Base-by-base conservation (phyloP, 2,888 invertebrate genomes). In the Fabriciana adippe region DNA sequence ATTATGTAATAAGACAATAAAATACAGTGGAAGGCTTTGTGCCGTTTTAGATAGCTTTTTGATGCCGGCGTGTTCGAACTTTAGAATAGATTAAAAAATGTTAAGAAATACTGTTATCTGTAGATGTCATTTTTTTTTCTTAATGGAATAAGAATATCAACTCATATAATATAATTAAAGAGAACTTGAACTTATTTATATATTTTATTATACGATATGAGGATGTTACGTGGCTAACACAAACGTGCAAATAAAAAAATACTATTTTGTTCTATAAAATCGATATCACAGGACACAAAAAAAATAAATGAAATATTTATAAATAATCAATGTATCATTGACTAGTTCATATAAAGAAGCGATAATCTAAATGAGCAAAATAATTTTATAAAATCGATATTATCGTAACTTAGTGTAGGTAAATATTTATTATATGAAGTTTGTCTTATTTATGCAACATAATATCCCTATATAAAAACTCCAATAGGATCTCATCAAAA, bases 221-320 rank as follows among this genome's bases (percentile, higher is more conserved):
- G 85, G 86, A 84, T 86, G 88, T 82, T 87, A 87, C 73, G 89
- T 90, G 89, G 89, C 90, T 88, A 89, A 85, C 83, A 84, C 79
- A 86, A 81, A 76, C 75, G 78, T 77, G 70, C 71, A 69, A 64
- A 60, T 59, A 66, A 61, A 69, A 62, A 69, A 55, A 62, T 66
- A 64, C 41, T 61, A 81, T 78, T 85, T 89, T 89, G 89, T 88
- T 89, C 88, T 85, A 86, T 81, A 88, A 83, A 66, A 65, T 76
- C 79, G 51, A 85, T 90, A 90, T 90, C 89, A 90, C 90, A 90
- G 89, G 55, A 68, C 86, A 84, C 84, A 79, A 82, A 59, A 16
- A 48, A 47, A 59, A 16, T 3, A 75, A 73, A 74, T 82, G 82
- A 74, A 72, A 73, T 72, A 72, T 73, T 80, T 76, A 78, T 64